These are phyloP conservation scores for Oryzias curvinotus DNA, from an alignment of 2,113 vertebrate genomes.

Conservation along the genomic window DNA sequence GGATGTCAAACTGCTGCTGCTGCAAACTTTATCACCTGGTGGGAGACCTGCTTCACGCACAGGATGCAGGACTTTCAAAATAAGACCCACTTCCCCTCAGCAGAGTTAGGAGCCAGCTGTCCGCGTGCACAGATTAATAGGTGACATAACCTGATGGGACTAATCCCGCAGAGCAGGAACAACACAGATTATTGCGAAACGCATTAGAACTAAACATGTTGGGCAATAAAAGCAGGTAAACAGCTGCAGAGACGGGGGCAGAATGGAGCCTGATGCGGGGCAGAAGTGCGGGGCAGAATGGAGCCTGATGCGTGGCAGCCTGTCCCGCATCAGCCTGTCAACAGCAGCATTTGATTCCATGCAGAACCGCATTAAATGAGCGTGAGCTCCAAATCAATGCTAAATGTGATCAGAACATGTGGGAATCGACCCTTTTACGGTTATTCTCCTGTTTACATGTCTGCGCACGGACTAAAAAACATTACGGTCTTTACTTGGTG, in stretches of 20 bases:
- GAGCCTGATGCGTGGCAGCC: background rate
- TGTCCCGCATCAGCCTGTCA: conserved; percentile 32
- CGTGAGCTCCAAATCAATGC: too few species aligned
- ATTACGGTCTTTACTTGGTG: conserved; percentile 66
- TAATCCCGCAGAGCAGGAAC: conserved; percentile 14
- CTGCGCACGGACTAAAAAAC: too few species aligned
- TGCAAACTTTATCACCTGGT: background rate
- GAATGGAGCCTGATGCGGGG: conserved; percentile 12
- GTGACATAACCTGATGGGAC: conserved; percentile 27
- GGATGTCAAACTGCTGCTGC: conserved; percentile 6
- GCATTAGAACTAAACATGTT: conserved; percentile 50
- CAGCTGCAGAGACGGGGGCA: conserved; percentile 47
- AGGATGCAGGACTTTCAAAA: background rate
- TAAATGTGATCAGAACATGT: too few species aligned
- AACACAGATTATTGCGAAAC: conserved; percentile 36
- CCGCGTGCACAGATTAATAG: conserved; percentile 4
- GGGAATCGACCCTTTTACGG: too few species aligned
- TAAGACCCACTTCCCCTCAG: background rate
- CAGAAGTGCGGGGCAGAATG: conserved; percentile 58
- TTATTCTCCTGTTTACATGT: too few species aligned
- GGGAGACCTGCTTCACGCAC: background rate
- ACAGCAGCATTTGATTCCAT: conserved; percentile 19
- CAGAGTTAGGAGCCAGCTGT: background rate
- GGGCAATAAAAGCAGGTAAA: conserved; percentile 52
- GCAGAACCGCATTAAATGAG: too few species aligned